A percentile compares a stretch with the other conserved stretches of the same genome.
phyloP scores from a whole-genome alignment of 2,888 invertebrate species.

The Drosophila mayaguana region DNA sequence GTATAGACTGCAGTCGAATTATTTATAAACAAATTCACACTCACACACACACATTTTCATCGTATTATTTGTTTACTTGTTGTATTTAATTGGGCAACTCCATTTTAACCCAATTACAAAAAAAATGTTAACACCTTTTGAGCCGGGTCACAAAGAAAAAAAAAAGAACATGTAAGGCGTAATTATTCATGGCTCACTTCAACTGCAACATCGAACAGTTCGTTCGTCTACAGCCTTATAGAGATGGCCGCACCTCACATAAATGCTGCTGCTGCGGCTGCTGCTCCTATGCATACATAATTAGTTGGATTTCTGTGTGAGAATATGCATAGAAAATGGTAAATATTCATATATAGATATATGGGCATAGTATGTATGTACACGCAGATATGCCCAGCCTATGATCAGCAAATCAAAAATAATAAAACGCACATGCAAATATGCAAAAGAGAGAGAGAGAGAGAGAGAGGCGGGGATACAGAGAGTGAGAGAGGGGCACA shows the following conservation, averaged over 20 bases:
- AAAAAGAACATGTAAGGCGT: constrained; percentile 3
- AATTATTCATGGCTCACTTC: constrained; percentile 41
- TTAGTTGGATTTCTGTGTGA: constrained; percentile 62
- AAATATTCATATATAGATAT: constrained; percentile 35
- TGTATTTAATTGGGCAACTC: not conserved
- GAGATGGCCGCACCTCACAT: constrained; percentile 46
- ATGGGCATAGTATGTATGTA: not conserved
- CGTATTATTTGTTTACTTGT: not conserved
- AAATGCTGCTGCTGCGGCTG: constrained; percentile 17
- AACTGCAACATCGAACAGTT: constrained; percentile 17
- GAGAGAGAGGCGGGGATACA: not conserved
- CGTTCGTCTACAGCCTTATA: constrained; percentile 18
- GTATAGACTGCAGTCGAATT: too few relatives aligned
- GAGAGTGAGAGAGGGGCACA: not conserved
- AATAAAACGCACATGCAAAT: constrained; percentile 59
- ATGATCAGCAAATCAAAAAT: constrained; percentile 31
- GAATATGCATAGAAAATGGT: constrained; percentile 52
- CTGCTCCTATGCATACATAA: constrained; percentile 64
- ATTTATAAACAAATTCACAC: not conserved
- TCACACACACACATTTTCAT: not conserved
- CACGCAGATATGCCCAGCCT: constrained; percentile 4
- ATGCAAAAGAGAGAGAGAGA: constrained; percentile 19
- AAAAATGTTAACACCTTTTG: constrained; percentile 23
- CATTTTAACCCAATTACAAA: constrained; percentile 40
- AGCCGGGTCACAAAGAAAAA: not conserved